phyloP scores from a whole-genome alignment of 2,797 vertebrate species.

The Catostomus latipinnis region DNA sequence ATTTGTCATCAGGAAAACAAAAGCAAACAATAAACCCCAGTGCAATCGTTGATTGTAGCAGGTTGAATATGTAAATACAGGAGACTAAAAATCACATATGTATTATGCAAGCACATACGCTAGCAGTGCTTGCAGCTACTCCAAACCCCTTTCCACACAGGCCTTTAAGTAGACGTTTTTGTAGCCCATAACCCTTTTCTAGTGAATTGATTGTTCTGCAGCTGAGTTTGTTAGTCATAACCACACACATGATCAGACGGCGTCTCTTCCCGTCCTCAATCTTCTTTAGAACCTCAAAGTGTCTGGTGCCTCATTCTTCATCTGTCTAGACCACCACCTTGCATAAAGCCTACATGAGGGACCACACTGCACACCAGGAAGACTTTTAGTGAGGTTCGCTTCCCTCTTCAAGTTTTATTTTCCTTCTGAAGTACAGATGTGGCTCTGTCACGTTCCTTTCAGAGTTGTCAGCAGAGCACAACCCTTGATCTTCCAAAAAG shows the following conservation, averaged over 20 bases:
- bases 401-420: no score
- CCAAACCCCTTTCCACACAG: neutral
- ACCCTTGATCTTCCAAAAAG: constrained; percentile 18
- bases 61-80: constrained; percentile 7
- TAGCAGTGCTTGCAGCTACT: neutral
- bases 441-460: neutral
- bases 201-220: constrained; percentile 23
- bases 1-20: constrained; percentile 38
- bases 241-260: no score
- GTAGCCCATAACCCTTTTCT: constrained; percentile 59
- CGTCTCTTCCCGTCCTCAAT: no score
- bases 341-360: no score
- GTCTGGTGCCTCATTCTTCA: no score
- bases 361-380: no score
- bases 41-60: neutral
- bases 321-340: no score
- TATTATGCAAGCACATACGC: neutral
- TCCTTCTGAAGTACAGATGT: constrained; percentile 1
- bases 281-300: no score
- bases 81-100: neutral
- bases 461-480: constrained; percentile 13
- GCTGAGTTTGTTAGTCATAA: no score
- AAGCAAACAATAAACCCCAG: constrained; percentile 31
- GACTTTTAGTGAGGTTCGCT: no score
- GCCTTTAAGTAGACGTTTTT: constrained; percentile 43